Base-by-base conservation (phyloP, 2,797 vertebrate genomes). In the Spea hammondii region DNA sequence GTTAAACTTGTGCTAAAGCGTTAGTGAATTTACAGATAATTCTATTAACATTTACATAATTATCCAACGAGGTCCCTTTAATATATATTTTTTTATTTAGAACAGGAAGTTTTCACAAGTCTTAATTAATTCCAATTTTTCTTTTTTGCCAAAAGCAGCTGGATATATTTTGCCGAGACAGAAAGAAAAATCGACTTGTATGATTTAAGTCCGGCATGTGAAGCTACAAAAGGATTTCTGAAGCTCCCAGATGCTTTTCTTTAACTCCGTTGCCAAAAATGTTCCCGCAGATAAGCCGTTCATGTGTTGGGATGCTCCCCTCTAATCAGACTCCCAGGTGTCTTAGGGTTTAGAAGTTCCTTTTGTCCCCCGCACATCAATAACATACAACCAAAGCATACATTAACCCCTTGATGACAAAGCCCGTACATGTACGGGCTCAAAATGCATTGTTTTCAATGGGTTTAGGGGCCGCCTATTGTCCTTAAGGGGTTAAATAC, bases 121-220 rank as follows among this genome's bases (percentile, higher is more conserved):
- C 60, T 78, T 66, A 72, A 72, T 78, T 78, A 72, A 72, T 64
- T 72, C 77, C 48, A 66, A 66, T 44, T 79, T 66, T 57, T 59
- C n/a, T 5, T 65, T 65, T 67, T 8, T 77, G 76, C 76, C 59
- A 77, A 71, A 70, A 64, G 32, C 57, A 77, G 68, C 8, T 67
- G 32, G 51, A 72, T 50, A 48, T 51, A 67, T 78, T 65, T 66
- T 57, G 50, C 50, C 59, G 77, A 67, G 51, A 62, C 57, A 65
- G 68, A 71, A 71, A 47, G 59, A 77, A 57, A 5, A 46, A 5
- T 4, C 45, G n/a, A 4, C 8, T n/a, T 9, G 75, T 17, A 77
- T 2, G 47, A 32, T 57, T 77, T 70, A 46, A 62, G 70, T 12
- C 47, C 53, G 70, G 70, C 65, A 68, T 48, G 12, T 49, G 17